phyloP scores from a whole-genome alignment of 2,888 invertebrate species.

The Nezara viridula region DNA sequence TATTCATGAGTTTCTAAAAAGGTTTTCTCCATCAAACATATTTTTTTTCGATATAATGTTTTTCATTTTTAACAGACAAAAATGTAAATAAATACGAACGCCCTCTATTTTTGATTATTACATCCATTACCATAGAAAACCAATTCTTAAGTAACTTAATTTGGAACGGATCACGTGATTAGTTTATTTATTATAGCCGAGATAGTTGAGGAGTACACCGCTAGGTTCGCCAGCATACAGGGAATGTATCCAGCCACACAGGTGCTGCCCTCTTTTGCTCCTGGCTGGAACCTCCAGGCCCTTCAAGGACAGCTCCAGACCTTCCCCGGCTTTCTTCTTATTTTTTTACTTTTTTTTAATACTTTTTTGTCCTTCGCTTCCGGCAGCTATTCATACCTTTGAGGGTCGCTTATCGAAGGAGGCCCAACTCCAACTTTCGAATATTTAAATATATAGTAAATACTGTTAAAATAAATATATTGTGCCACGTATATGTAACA shows the following conservation, averaged over 20 bases:
- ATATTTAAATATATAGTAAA: neutral
- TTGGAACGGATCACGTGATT: neutral
- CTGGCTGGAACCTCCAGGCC: conserved; percentile 18
- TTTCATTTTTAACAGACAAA: too few relatives aligned
- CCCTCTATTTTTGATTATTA: too few relatives aligned
- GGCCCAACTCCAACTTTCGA: neutral
- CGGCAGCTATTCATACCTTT: neutral
- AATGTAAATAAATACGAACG: too few relatives aligned
- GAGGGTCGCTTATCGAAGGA: neutral
- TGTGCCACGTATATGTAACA: too few relatives aligned
- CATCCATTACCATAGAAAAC: too few relatives aligned
- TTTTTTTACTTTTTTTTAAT: neutral
- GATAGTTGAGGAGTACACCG: conserved; percentile 18
- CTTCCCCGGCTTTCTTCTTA: neutral
- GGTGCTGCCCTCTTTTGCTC: conserved; percentile 48
- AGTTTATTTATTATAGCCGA: neutral
- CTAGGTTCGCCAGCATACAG: conserved; percentile 49
- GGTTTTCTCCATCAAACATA: too few relatives aligned
- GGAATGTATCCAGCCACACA: conserved; percentile 41
- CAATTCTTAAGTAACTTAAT: neutral
- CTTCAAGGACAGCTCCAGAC: conserved; percentile 32
- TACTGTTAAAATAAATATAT: neutral
- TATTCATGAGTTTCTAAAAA: too few relatives aligned
- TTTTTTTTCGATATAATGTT: too few relatives aligned
- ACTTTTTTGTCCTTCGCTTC: neutral